These are phyloP conservation scores for Sipha flava DNA, from an alignment of 1,140 invertebrate species.

Conservation along the genomic window DNA sequence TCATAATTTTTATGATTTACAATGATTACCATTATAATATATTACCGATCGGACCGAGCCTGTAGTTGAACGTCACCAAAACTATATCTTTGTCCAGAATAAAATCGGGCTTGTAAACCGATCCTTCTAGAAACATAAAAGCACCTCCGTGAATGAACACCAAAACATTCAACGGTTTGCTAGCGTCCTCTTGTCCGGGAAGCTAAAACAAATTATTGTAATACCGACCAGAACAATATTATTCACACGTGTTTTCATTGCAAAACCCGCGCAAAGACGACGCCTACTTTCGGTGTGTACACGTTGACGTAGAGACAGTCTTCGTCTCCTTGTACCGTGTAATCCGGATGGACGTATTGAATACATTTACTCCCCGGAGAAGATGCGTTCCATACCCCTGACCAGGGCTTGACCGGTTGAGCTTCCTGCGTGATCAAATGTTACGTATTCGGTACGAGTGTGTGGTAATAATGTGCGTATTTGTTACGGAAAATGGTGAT, in stretches of 20 bases:
- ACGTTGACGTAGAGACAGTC: constrained; percentile 37
- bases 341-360: constrained; percentile 25
- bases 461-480: no score
- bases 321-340: constrained; percentile 36
- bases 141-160: constrained; percentile 50
- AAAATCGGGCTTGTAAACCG: constrained; percentile 43
- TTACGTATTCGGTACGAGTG: not conserved
- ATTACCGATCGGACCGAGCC: constrained; percentile 45
- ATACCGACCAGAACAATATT: not conserved
- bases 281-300: constrained; percentile 35
- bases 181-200: not conserved
- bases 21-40: no score
- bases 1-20: no score
- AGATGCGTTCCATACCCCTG: constrained; percentile 32
- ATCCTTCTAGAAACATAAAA: constrained; percentile 45
- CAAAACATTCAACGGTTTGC: constrained; percentile 40
- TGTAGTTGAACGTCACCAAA: constrained; percentile 61
- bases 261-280: not conserved
- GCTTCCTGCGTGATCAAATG: constrained; percentile 19
- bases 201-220: not conserved
- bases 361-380: constrained; percentile 8
- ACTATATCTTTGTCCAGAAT: constrained; percentile 52
- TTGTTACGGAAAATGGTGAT: no score
- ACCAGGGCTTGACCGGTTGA: constrained; percentile 32
- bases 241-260: not conserved